Evolutionary conservation across 2,113 vertebrate genomes (phyloP).

Genomic region (Nerophis ophidion): DNA sequence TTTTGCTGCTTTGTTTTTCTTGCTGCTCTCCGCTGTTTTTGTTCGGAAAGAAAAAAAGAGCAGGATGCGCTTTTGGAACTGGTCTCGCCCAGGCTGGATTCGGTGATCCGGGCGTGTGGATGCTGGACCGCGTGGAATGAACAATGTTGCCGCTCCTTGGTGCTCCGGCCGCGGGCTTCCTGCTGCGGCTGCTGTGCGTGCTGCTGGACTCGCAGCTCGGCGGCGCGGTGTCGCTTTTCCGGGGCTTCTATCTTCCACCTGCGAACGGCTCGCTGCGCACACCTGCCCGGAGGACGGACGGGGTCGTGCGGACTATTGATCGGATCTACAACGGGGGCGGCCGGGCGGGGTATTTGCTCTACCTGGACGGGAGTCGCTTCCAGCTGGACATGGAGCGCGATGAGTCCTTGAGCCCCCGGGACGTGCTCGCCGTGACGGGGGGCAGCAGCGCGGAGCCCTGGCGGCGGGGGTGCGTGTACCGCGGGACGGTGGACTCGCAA

Average conservation of each 20-base stretch:
- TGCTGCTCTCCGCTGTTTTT: conserved; percentile 40
- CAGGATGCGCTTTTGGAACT: conserved; percentile 62
- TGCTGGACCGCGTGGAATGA: conserved; percentile 46
- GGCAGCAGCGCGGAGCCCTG: conserved; percentile 47
- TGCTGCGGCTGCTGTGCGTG: conserved; percentile 60
- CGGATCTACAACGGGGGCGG: conserved; percentile 86
- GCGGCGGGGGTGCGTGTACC: conserved; percentile 77
- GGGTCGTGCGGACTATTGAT: conserved; percentile 79
- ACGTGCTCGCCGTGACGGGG: conserved; percentile 52
- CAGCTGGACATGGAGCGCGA: conserved; percentile 88
- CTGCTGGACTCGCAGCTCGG: conserved; percentile 43
- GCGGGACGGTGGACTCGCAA: conserved; percentile 85
- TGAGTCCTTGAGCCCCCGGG: conserved; percentile 61
- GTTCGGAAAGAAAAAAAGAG: conserved; percentile 34
- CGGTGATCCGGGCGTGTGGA: conserved; percentile 21
- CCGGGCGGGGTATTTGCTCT: conserved; percentile 84
- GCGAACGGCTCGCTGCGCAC: conserved; percentile 56
- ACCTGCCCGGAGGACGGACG: conserved; percentile 69
- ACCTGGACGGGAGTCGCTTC: conserved; percentile 80
- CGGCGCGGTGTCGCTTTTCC: conserved; percentile 40
- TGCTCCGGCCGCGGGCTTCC: conserved; percentile 32
- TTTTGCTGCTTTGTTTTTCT: conserved; percentile 34
- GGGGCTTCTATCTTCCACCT: conserved; percentile 63
- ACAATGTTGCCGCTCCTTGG: conserved; percentile 55
- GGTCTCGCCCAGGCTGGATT: conserved; percentile 22